Percentiles rank a stretch among this genome's conserved stretches.
phyloP scores from a whole-genome alignment of 2,797 vertebrate species.

The Loris lydekkerianus region DNA sequence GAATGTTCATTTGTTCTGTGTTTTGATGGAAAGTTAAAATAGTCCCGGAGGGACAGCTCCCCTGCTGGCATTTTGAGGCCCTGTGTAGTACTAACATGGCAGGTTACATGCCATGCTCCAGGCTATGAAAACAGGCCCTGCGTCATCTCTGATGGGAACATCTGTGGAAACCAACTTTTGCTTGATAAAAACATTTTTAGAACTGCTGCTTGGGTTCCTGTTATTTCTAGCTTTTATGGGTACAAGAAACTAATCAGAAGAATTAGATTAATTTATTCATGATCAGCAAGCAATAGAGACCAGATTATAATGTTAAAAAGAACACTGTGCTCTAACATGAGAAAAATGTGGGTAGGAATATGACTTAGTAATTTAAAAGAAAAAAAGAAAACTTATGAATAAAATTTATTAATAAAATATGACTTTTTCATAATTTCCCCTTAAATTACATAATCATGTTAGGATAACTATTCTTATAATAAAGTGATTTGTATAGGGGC shows the following conservation, averaged over 20 bases:
- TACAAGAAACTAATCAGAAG: slow-evolving; percentile 53
- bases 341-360: slow-evolving; percentile 48
- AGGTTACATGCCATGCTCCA: background rate
- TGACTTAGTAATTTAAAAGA: slow-evolving; percentile 58
- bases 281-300: slow-evolving; percentile 53
- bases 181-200: slow-evolving; percentile 9
- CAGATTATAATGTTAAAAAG: slow-evolving; percentile 51
- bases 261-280: slow-evolving; percentile 67
- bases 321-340: slow-evolving; percentile 7
- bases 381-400: slow-evolving; percentile 58
- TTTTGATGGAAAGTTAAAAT: slow-evolving; percentile 9
- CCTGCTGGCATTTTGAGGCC: background rate
- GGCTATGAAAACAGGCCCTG: background rate
- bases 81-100: background rate
- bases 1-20: slow-evolving; percentile 20
- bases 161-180: slow-evolving; percentile 30
- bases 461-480: slow-evolving; percentile 33
- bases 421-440: slow-evolving; percentile 48
- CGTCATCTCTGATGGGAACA: background rate
- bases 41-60: background rate
- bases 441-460: slow-evolving; percentile 45
- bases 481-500: slow-evolving; percentile 37
- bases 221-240: slow-evolving; percentile 32
- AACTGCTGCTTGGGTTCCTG: background rate
- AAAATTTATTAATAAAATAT: slow-evolving; percentile 63